These are phyloP conservation scores for Mythimna loreyi DNA, from an alignment of 2,888 invertebrate genomes.

Conservation along the genomic window DNA sequence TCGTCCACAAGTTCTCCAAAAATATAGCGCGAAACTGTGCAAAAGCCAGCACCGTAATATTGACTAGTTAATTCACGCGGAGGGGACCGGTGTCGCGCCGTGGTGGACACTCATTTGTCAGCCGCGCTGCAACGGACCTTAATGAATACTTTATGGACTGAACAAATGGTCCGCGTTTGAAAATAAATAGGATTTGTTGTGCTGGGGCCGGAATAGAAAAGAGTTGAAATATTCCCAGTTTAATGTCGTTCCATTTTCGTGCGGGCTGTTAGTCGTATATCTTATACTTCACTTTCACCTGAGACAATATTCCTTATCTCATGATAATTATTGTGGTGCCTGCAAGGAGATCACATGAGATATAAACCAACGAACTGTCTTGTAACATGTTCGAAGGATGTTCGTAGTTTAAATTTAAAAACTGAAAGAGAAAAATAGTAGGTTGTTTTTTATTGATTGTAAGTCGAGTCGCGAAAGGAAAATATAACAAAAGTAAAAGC, in stretches of 20 bases:
- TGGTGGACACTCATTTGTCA: conserved; percentile 47
- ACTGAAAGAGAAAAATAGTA: too few relatives aligned
- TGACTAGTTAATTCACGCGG: conserved; percentile 47
- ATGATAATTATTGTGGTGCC: too few relatives aligned
- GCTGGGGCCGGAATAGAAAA: background rate
- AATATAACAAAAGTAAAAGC: too few relatives aligned
- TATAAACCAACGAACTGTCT: too few relatives aligned
- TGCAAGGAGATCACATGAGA: too few relatives aligned
- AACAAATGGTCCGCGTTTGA: conserved; percentile 38
- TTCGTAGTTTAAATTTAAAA: too few relatives aligned
- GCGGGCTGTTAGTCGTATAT: background rate
- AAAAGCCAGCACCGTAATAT: conserved; percentile 27
- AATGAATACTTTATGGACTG: conserved; percentile 53
- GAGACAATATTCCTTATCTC: too few relatives aligned
- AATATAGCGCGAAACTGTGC: background rate
- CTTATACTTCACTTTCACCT: too few relatives aligned
- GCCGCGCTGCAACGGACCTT: conserved; percentile 34
- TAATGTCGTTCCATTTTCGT: background rate
- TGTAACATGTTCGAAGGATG: too few relatives aligned
- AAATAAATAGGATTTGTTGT: conserved; percentile 39
- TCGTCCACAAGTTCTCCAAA: background rate
- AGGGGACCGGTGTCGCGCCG: conserved; percentile 37
- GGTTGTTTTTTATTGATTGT: too few relatives aligned
- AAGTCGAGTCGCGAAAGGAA: too few relatives aligned
- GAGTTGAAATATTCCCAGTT: background rate